A percentile compares a stretch with the other conserved stretches of the same genome.
Conservation (phyloP, 2,888 invertebrate species). For the Pseudococcus jackbeardsleyi region DNA sequence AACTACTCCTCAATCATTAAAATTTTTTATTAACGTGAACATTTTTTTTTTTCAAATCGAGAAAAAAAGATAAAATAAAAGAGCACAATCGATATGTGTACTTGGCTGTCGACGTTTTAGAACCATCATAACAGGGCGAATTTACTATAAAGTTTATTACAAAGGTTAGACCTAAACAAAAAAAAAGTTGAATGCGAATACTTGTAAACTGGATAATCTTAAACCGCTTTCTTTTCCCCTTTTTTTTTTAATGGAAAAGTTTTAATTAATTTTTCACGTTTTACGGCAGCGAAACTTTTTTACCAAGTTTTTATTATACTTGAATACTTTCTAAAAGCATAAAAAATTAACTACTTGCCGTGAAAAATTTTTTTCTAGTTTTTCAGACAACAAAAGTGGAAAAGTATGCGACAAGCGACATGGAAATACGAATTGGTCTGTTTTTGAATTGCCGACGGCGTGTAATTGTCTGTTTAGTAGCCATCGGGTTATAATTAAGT, state of each 20-base stretch:
- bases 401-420: constrained; percentile 26
- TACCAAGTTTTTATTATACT: constrained; percentile 53
- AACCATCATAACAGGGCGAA: constrained; percentile 48
- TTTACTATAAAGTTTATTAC: constrained; percentile 51
- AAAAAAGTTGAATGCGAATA: constrained; percentile 49
- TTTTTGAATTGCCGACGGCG: not conserved
- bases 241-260: constrained; percentile 56
- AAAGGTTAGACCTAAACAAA: constrained; percentile 25
- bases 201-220: constrained; percentile 58
- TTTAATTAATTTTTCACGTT: constrained; percentile 62
- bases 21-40: not conserved
- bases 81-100: not conserved
- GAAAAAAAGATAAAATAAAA: not conserved
- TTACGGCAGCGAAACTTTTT: constrained; percentile 53
- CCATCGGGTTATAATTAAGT: not conserved
- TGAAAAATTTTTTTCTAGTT: constrained; percentile 42
- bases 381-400: constrained; percentile 34
- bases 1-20: not conserved
- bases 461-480: not conserved
- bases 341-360: constrained; percentile 54
- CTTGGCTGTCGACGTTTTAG: constrained; percentile 24
- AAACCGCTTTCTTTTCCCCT: constrained; percentile 25
- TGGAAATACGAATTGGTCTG: constrained; percentile 35
- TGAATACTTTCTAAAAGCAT: constrained; percentile 42
- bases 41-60: not conserved